Percentiles rank a stretch among this genome's conserved stretches.
phyloP scores from a whole-genome alignment of 2,797 vertebrate species.

The Xiphophorus birchmanni region DNA sequence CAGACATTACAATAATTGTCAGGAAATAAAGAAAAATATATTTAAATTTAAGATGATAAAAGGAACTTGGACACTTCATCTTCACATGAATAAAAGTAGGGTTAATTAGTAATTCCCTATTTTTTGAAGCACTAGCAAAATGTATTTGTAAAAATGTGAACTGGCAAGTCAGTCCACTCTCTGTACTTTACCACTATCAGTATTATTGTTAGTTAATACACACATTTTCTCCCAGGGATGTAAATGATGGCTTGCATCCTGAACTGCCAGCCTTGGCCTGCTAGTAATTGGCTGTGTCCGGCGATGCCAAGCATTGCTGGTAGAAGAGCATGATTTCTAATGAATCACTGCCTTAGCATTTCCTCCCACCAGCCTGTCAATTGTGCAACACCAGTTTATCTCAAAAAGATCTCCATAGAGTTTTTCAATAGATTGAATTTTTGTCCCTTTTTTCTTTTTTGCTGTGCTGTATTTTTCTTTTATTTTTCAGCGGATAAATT shows the following conservation, averaged over 20 bases:
- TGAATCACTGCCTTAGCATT: background rate
- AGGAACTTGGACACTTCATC: background rate
- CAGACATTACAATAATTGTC: too few relatives aligned
- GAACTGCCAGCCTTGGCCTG: background rate
- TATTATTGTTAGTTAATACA: background rate
- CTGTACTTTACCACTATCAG: background rate
- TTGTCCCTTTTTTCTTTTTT: background rate
- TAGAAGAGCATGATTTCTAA: background rate
- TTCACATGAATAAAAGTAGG: background rate
- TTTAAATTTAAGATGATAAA: too few relatives aligned
- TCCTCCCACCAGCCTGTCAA: background rate
- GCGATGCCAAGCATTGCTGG: background rate
- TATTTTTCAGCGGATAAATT: constrained; percentile 38
- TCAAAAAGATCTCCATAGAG: background rate
- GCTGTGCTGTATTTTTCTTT: background rate
- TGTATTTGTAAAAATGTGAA: background rate
- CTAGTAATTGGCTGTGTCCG: background rate
- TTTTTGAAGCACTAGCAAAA: background rate
- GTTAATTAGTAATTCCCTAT: background rate
- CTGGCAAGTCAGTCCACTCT: background rate
- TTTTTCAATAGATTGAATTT: background rate
- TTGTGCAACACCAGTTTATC: background rate
- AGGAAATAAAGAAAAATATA: too few relatives aligned
- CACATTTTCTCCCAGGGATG: background rate
- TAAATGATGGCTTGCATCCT: background rate